Base-by-base conservation (phyloP, 2,888 invertebrate species). In the Altica lythri region DNA sequence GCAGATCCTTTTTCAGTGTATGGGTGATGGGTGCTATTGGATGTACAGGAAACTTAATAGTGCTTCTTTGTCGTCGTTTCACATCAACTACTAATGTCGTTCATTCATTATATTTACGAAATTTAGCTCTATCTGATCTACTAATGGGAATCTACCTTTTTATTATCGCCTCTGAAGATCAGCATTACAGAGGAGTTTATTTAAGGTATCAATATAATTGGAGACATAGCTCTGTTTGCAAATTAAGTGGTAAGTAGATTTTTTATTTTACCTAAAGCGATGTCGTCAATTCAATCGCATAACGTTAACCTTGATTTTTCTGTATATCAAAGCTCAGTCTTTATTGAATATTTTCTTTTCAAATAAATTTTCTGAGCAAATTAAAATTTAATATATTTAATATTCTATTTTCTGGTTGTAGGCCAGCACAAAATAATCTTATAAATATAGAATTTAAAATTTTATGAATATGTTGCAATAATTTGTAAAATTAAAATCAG, bases 81-180 rank as follows among this genome's bases (percentile, higher is more conserved):
- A 76, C 79, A 30, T 79, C 79, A 32, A 79, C 80, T 48, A 80
- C 79, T 64, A 82, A 83, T 62, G 79, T 79, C 2, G 81, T 82
- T 16, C 82, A 84, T 59, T 83, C 84, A 0, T 75, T 85, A 13
- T 84, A 83, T 71, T 77, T 85, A 56, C 79, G 82, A 61, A 84
- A 85, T 66, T 74, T 85, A 62, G 82, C 83, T 1, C 73, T 82
- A 46, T 82, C 84, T 16, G 85, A 85, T 68, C 75, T 85, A 4
- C 72, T 85, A 25, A 85, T 85, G 85, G 83, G 84, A 12, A 69
- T 83, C 29, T 85, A 84, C 69, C 73, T 85, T 49, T 77, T 84
- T 53, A 74, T 81, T 25, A 83, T 85, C 53, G 85, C 83, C 2
- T 74, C 75, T 27, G 80, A 80, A 16, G 85, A 85, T 68, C 68